A percentile compares a stretch with the other conserved stretches of the same genome.
phyloP scores from a whole-genome alignment of 2,113 vertebrate genomes.

The Tylochromis polylepis region DNA sequence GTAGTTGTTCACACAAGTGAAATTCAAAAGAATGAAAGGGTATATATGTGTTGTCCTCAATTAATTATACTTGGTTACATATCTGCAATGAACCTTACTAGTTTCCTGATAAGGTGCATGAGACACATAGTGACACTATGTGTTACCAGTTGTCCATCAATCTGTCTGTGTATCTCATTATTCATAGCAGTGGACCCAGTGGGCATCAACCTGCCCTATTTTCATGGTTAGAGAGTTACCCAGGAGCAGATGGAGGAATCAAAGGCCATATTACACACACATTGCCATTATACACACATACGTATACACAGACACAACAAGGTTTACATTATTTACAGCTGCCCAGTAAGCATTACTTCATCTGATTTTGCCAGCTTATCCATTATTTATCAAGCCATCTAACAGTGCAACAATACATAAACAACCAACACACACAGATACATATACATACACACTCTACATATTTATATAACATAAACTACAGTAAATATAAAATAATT shows the following conservation, averaged over 20 bases:
- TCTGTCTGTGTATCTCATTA: constrained; percentile 1
- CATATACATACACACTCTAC: neutral
- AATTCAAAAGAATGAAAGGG: neutral
- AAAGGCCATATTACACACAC: constrained; percentile 12
- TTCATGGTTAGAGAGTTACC: neutral
- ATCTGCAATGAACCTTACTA: neutral
- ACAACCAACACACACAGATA: neutral
- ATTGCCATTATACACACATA: neutral
- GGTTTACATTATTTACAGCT: constrained; percentile 52
- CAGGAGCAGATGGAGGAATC: constrained; percentile 55
- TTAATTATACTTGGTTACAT: neutral
- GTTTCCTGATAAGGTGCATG: neutral
- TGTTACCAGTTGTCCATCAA: neutral
- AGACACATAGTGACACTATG: neutral
- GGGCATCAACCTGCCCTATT: constrained; percentile 26
- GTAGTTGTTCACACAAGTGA: neutral
- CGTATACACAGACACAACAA: neutral
- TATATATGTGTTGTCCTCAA: neutral
- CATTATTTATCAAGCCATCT: constrained; percentile 8
- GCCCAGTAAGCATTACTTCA: constrained; percentile 30
- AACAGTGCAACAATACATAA: neutral
- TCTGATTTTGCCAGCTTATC: constrained; percentile 9
- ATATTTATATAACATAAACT: neutral
- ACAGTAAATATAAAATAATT: neutral
- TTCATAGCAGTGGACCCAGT: neutral